Conservation (phyloP, 2,888 invertebrate genomes). For the Anaspis maculata region DNA sequence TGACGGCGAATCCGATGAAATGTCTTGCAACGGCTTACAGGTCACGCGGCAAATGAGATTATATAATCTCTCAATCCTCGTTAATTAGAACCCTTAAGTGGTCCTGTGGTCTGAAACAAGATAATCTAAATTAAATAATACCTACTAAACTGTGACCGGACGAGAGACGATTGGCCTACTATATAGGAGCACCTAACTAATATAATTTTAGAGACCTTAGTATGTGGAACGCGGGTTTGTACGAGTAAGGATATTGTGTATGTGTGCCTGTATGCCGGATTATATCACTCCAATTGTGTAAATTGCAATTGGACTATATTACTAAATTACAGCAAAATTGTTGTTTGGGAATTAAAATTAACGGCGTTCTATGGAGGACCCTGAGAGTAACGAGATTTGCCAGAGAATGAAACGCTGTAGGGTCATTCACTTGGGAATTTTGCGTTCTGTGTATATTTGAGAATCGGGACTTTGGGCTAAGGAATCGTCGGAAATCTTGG, state of each 20-base stretch:
- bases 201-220: too few relatives aligned
- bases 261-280: constrained; percentile 9
- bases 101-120: constrained; percentile 25
- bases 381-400: constrained; percentile 3
- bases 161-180: constrained; percentile 9
- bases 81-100: constrained; percentile 35
- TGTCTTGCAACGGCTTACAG: constrained; percentile 32
- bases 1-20: constrained; percentile 23
- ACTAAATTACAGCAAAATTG: constrained; percentile 10
- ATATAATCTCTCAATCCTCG: constrained; percentile 35
- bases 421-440: not conserved
- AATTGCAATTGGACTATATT: constrained; percentile 11
- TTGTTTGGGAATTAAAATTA: constrained; percentile 3
- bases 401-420: constrained; percentile 5
- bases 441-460: too few relatives aligned
- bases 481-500: too few relatives aligned
- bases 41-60: constrained; percentile 38
- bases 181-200: too few relatives aligned
- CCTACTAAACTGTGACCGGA: constrained; percentile 27
- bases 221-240: too few relatives aligned
- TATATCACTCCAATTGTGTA: constrained; percentile 11
- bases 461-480: too few relatives aligned
- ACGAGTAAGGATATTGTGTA: too few relatives aligned
- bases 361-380: too few relatives aligned
- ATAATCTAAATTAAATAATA: constrained; percentile 40